A percentile compares a stretch with the other conserved stretches of the same genome.
Evolutionary conservation across 2,888 invertebrate genomes (phyloP).

Genomic region (Caenorhabditis sp.): DNA sequence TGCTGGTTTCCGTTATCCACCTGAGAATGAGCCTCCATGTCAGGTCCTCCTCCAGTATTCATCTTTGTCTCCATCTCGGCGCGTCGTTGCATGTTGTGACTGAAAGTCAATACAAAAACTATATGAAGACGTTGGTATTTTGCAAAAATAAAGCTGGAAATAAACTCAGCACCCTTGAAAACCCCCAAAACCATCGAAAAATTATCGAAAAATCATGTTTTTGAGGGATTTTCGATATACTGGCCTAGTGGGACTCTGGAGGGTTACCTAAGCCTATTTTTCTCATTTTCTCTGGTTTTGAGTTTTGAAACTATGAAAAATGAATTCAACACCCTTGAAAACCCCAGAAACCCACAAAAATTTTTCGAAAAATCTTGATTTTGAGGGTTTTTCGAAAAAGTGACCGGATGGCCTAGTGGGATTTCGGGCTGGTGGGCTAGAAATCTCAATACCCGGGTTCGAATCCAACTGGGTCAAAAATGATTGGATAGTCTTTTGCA

Average conservation of each 20-base stretch:
- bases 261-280: not conserved
- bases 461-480: not conserved
- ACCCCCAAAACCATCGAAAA: no score
- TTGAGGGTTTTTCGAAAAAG: not conserved
- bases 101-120: not conserved
- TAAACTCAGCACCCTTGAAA: no score
- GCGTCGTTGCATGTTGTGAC: not conserved
- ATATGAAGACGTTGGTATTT: no score
- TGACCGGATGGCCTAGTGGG: not conserved
- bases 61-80: not conserved
- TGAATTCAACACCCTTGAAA: no score
- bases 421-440: not conserved
- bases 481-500: not conserved
- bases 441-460: not conserved
- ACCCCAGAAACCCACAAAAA: no score
- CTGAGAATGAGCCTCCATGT: not conserved
- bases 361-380: no score
- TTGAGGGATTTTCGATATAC: no score
- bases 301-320: no score
- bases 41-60: not conserved
- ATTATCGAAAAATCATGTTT: no score
- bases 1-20: conserved; percentile 1
- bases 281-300: not conserved
- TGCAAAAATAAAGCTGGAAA: no score
- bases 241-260: not conserved